These are phyloP conservation scores for Spodoptera litura DNA, from an alignment of 1,140 invertebrate genomes.

Conservation along the genomic window DNA sequence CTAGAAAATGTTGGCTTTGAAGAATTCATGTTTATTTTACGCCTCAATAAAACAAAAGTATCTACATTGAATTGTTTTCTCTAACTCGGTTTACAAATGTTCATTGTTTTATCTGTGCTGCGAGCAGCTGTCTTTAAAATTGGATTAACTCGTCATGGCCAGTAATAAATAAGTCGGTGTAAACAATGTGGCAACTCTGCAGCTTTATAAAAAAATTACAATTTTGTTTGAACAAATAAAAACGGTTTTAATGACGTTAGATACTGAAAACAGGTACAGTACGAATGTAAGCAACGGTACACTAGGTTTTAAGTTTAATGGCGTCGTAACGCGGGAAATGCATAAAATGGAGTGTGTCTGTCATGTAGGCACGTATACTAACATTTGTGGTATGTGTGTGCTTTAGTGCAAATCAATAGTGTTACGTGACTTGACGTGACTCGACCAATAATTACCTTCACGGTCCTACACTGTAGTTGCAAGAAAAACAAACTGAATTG, in stretches of 20 bases:
- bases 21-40: background rate
- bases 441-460: background rate
- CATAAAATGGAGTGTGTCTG: constrained; percentile 26
- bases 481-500: background rate
- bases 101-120: constrained; percentile 44
- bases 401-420: constrained; percentile 24
- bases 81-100: constrained; percentile 42
- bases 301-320: constrained; percentile 30
- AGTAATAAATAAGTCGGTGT: constrained; percentile 58
- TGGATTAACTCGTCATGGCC: constrained; percentile 63
- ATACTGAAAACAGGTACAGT: constrained; percentile 4
- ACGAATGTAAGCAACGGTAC: constrained; percentile 14
- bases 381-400: background rate
- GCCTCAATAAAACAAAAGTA: constrained; percentile 19
- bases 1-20: background rate
- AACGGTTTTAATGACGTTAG: constrained; percentile 26
- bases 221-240: constrained; percentile 35
- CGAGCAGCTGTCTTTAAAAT: constrained; percentile 64
- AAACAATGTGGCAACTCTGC: constrained; percentile 41
- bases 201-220: constrained; percentile 38
- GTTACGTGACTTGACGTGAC: background rate
- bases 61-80: constrained; percentile 48
- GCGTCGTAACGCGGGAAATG: constrained; percentile 23
- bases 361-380: constrained; percentile 9
- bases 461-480: background rate